Base-by-base conservation (phyloP, 2,113 vertebrate species). In the Pleuronectes platessa region DNA sequence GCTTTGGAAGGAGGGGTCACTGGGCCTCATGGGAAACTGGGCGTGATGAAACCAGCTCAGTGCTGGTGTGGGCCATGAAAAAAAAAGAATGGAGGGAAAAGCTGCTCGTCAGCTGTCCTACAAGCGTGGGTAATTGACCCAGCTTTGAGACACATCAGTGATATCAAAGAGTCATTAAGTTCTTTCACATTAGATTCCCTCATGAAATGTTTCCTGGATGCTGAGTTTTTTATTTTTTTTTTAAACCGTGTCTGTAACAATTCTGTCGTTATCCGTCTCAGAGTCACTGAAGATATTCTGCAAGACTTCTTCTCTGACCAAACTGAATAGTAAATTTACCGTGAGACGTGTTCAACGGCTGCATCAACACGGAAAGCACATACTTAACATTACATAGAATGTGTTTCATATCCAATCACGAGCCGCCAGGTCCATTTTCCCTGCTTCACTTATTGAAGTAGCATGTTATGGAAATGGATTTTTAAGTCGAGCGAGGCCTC, bases 81-180 rank as follows among this genome's bases (percentile, higher is more conserved):
- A 87, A 87, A 88, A 5, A 47, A 5, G 15, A 14, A 17, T 31
- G 12, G 45, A 47, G 18, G 18, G 47, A 51, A 90, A 87, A 78
- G 78, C 78, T 89, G 80, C 81, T 74, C 65, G 89, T 91, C 89
- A 89, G 88, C 88, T 93, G 86, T 92, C 88, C 84, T 91, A 92
- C 90, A 90, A 89, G 89, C 89, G 64, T 66, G 87, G 85, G 77
- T 91, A 91, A 90, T 88, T 89, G 89, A 91, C 82, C 87, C 71
- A 62, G 80, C 76, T 80, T 86, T 78, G 74, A 75, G 79, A 89
- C 82, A 81, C 79, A 86, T 81, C 73, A 72, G 78, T 71, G 78
- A 87, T 82, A 90, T 86, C 63, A 83, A 75, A 79, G 79, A 83
- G 76, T 88, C 85, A 86, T 90, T 86, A 84, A 56, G 60, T 84